Evolutionary conservation across 2,888 invertebrate species (phyloP).

Genomic region (Prosopocoilus inquinatus): DNA sequence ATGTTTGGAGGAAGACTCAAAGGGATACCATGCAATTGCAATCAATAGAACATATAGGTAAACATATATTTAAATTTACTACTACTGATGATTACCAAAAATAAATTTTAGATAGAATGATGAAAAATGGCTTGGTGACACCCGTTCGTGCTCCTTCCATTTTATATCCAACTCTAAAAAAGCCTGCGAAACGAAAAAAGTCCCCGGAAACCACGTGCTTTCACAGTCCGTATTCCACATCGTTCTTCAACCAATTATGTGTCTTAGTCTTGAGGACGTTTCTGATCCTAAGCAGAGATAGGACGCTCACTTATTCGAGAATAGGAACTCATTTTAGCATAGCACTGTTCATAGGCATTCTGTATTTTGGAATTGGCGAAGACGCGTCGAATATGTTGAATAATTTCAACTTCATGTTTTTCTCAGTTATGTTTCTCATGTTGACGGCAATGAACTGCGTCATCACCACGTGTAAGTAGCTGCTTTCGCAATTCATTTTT

Average conservation of each 20-base stretch:
- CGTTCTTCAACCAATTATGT: slow-evolving; percentile 58
- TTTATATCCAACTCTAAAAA: slow-evolving; percentile 32
- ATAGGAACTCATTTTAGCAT: slow-evolving; percentile 76
- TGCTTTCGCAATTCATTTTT: neutral
- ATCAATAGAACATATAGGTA: slow-evolving; percentile 48
- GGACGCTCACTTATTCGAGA: slow-evolving; percentile 72
- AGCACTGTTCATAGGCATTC: slow-evolving; percentile 76
- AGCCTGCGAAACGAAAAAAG: slow-evolving; percentile 30
- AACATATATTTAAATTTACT: slow-evolving; percentile 18
- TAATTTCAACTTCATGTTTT: slow-evolving; percentile 88
- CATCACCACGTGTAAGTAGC: slow-evolving; percentile 81
- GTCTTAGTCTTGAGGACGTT: slow-evolving; percentile 64
- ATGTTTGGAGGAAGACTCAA: slow-evolving; percentile 54
- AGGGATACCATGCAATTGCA: slow-evolving; percentile 47
- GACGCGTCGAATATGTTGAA: slow-evolving; percentile 80
- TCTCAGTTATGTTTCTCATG: slow-evolving; percentile 91
- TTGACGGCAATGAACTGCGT: slow-evolving; percentile 91
- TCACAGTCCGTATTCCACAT: slow-evolving; percentile 54
- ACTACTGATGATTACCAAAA: neutral
- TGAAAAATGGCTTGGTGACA: slow-evolving; percentile 54
- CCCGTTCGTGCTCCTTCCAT: slow-evolving; percentile 53
- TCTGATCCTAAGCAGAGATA: slow-evolving; percentile 66
- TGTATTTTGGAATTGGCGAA: slow-evolving; percentile 84
- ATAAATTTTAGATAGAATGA: slow-evolving; percentile 52
- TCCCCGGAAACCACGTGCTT: slow-evolving; percentile 29